Base-by-base conservation (phyloP, 2,113 vertebrate genomes). In the Actinemys pallida region DNA sequence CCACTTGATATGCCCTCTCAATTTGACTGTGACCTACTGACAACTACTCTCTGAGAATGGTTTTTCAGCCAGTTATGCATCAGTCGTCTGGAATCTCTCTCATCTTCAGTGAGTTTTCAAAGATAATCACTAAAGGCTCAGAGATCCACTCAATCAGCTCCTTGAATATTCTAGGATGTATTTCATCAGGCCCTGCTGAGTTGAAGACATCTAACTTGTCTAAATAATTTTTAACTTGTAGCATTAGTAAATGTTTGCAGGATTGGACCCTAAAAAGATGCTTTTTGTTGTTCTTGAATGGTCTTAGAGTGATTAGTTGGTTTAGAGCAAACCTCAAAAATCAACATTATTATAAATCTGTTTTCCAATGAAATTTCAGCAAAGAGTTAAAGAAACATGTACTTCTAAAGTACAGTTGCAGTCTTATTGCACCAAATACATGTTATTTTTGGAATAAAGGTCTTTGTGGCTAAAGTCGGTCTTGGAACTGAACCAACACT, bases 401-500 rank as follows among this genome's bases (percentile, higher is more conserved):
- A 8, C 80, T 94, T 92, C 52, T 62, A 45, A 82, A 72, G 53
- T 20, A 53, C 53, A 53, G 87, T 3, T 0, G 0, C 0, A 45
- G 84, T 75, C 49, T 93, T 13, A 42, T 12, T 25, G 65, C 42
- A 79, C n/a, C 45, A 79, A 75, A 87, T 87, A 3, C 19, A 47
- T 50, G 42, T 54, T 92, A 88, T 91, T 94, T 93, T 49, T 57
- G 86, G 83, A 88, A 39, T 52, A 29, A 93, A 53, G 45, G 45
- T 54, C 50, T 88, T 85, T 83, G 25, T 79, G 42, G 42, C 25
- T 79, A 25, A 79, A 47, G 42, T 79, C 24, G 76, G 25, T 47
- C 24, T 79, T 79, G 45, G 76, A 79, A 79, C n/a, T 91, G 42
- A 65, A 90, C 78, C 65, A 79, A 4, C 0, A 1, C 24, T 62